Evolutionary conservation across 1,140 invertebrate genomes (phyloP).

Genomic region (Asobara japonica): DNA sequence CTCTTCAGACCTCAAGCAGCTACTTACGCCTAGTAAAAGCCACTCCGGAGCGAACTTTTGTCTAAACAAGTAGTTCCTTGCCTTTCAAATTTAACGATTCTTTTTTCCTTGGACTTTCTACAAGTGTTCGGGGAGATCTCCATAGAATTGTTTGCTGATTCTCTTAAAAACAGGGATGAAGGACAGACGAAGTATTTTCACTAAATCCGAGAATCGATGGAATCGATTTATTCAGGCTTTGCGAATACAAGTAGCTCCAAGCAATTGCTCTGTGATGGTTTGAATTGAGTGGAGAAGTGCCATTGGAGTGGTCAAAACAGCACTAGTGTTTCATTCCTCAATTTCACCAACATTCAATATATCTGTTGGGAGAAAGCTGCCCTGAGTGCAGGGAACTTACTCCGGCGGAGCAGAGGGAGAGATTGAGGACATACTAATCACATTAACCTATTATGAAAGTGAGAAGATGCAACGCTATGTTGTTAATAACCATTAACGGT

Average conservation of each 20-base stretch:
- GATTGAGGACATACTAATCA: neutral
- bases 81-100: neutral
- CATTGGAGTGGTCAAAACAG: constrained; percentile 21
- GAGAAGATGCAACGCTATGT: neutral
- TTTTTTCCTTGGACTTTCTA: neutral
- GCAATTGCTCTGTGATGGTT: neutral
- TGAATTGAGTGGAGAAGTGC: neutral
- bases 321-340: constrained; percentile 43
- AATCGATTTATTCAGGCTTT: constrained; percentile 26
- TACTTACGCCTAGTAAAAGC: neutral
- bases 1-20: neutral
- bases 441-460: neutral
- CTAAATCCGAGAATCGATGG: constrained; percentile 25
- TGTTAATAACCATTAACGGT: neutral
- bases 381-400: too few species aligned
- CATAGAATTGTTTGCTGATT: neutral
- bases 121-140: neutral
- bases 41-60: neutral
- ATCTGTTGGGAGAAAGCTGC: neutral
- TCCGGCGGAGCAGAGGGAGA: too few species aligned
- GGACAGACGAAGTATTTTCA: neutral
- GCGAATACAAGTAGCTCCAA: neutral
- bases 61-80: neutral
- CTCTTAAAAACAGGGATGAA: neutral
- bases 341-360: constrained; percentile 39